A percentile compares a stretch with the other conserved stretches of the same genome.
Conservation (phyloP, 2,113 vertebrate genomes). For the Cyprinodon brontotheroides region DNA sequence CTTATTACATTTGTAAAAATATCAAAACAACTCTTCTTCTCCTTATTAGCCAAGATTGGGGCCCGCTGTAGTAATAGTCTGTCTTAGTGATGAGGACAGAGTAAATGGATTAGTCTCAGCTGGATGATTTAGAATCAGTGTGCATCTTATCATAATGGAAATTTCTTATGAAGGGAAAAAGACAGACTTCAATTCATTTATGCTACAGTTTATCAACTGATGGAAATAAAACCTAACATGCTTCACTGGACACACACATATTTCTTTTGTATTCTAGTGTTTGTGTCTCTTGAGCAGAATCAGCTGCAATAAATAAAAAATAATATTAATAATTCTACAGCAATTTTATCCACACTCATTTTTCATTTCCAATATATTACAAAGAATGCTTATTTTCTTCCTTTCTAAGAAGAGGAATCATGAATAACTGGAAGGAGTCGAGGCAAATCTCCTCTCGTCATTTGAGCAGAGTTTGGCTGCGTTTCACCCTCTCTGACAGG, state of each 20-base stretch:
- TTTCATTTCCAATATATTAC: conserved; percentile 43
- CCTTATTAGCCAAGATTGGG: conserved; percentile 8
- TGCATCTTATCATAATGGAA: conserved; percentile 41
- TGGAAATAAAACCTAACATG: conserved; percentile 29
- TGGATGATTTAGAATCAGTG: conserved; percentile 31
- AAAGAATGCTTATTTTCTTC: background rate
- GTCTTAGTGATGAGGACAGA: conserved; percentile 8
- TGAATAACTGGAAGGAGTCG: conserved; percentile 19
- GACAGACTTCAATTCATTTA: conserved; percentile 38
- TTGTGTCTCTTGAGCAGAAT: background rate
- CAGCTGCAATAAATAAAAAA: conserved; percentile 39
- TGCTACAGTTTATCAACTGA: conserved; percentile 24
- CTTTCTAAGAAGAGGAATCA: conserved; percentile 30
- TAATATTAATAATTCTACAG: conserved; percentile 15
- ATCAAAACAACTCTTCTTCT: background rate
- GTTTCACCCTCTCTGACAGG: conserved; percentile 34
- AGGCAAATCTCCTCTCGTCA: conserved; percentile 30
- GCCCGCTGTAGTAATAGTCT: conserved; percentile 23
- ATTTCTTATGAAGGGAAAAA: conserved; percentile 20
- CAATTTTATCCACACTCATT: conserved; percentile 22
- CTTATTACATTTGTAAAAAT: background rate
- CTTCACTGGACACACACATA: conserved; percentile 20
- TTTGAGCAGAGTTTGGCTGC: background rate
- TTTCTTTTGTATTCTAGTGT: conserved; percentile 15
- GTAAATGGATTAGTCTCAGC: conserved; percentile 56